phyloP scores from a whole-genome alignment of 2,113 vertebrate genomes.

The Panurus biarmicus region DNA sequence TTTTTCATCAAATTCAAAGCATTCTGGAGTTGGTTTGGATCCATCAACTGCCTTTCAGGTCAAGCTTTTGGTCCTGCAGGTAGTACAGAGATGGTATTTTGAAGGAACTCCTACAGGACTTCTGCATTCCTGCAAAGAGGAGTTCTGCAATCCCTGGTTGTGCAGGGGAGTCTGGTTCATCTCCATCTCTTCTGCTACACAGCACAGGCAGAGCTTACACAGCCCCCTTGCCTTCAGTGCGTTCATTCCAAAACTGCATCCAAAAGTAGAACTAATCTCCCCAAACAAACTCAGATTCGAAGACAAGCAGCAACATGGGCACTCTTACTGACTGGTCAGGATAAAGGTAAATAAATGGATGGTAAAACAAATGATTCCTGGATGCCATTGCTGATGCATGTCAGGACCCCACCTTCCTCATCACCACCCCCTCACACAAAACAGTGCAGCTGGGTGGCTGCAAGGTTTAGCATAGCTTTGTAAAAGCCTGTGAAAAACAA shows the following conservation, averaged over 20 bases:
- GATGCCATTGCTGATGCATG: not conserved
- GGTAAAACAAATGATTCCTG: not conserved
- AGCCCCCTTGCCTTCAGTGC: not conserved
- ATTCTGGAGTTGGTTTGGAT: not conserved
- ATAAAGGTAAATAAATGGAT: not conserved
- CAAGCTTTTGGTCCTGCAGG: not conserved
- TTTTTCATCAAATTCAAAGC: not conserved
- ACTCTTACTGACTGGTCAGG: not conserved
- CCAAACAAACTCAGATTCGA: not conserved
- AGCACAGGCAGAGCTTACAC: not conserved
- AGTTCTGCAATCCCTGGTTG: not conserved
- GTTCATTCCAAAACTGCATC: not conserved
- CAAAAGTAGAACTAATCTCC: not conserved
- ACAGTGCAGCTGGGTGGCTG: not conserved
- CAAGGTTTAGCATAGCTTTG: not conserved
- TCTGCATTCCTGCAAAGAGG: not conserved
- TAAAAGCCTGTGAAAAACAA: not conserved
- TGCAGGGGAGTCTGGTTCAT: rapidly evolving
- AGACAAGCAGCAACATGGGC: not conserved
- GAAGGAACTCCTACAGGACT: not conserved
- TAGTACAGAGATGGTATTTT: not conserved
- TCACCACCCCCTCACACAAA: not conserved
- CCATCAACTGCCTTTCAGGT: not conserved
- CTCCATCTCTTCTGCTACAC: not conserved
- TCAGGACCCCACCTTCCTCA: not conserved